Percentiles rank a stretch among this genome's conserved stretches.
phyloP scores from a whole-genome alignment of 92 coral and sea anemone genomes.

The Anthopleura xanthogrammica region DNA sequence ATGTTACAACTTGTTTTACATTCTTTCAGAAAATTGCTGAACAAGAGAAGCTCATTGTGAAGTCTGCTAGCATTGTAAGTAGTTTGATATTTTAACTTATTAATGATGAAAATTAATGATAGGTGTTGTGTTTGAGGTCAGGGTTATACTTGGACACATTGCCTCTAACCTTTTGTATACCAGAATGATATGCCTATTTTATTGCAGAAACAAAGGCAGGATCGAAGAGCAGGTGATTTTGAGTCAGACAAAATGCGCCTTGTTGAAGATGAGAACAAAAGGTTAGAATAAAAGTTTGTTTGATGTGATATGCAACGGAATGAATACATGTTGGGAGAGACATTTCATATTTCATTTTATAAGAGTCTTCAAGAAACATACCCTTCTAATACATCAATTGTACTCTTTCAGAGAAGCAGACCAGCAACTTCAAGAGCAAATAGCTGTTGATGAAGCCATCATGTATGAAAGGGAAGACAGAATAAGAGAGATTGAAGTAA shows the following conservation, averaged over 20 bases:
- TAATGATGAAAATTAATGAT: background rate
- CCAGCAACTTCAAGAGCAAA: constrained; percentile 74
- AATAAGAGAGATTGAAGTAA: constrained; percentile 84
- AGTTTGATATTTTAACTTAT: too few species aligned
- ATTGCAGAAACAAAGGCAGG: constrained; percentile 16
- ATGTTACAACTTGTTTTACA: background rate
- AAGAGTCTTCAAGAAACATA: background rate
- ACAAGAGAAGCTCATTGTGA: constrained; percentile 67
- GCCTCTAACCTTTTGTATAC: background rate
- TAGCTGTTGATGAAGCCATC: constrained; percentile 74
- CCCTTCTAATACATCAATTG: background rate
- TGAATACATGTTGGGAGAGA: background rate
- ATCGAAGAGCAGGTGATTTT: constrained; percentile 31
- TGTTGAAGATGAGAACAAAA: constrained; percentile 61
- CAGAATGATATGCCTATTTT: background rate
- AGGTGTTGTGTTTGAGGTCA: background rate
- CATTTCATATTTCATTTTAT: background rate
- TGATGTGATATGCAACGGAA: background rate
- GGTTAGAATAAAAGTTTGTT: constrained; percentile 29
- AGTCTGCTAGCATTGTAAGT: constrained; percentile 48
- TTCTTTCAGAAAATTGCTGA: constrained; percentile 71
- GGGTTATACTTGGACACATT: background rate
- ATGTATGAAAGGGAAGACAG: constrained; percentile 87
- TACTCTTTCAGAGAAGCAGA: constrained; percentile 60
- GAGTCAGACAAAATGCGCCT: constrained; percentile 44